phyloP scores from a whole-genome alignment of 2,888 invertebrate genomes.

The Dynastes tityus region DNA sequence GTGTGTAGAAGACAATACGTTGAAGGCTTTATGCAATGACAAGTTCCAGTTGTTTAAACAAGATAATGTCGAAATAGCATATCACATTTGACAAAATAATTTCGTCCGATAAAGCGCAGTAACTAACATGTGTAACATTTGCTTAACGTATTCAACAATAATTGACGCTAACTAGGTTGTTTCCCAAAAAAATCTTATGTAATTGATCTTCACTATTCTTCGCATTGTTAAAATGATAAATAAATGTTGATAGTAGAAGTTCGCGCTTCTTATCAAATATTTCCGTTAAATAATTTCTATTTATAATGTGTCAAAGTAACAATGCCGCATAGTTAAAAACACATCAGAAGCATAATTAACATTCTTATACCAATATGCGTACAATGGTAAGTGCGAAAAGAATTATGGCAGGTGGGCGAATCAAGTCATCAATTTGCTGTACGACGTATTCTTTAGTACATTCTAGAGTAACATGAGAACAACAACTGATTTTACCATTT shows the following conservation, averaged over 20 bases:
- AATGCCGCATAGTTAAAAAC: constrained; percentile 39
- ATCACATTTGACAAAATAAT: constrained; percentile 42
- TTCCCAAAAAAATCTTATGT: constrained; percentile 47
- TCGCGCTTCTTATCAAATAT: constrained; percentile 42
- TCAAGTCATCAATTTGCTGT: constrained; percentile 35
- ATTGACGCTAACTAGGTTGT: constrained; percentile 38
- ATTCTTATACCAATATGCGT: constrained; percentile 26
- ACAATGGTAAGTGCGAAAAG: constrained; percentile 35
- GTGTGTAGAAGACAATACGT: background rate
- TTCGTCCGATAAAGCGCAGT: constrained; percentile 29
- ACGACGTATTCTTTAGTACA: no score
- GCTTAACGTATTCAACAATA: constrained; percentile 25
- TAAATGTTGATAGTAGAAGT: constrained; percentile 41
- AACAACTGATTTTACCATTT: no score
- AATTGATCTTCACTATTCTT: constrained; percentile 36
- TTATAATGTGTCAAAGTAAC: constrained; percentile 44
- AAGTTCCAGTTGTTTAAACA: constrained; percentile 22
- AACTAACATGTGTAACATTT: constrained; percentile 35
- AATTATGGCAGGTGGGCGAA: constrained; percentile 35
- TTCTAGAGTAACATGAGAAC: no score
- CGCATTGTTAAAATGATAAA: constrained; percentile 36
- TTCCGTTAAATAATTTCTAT: constrained; percentile 43
- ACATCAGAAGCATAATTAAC: constrained; percentile 37
- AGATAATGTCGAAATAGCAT: constrained; percentile 27
- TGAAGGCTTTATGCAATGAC: constrained; percentile 13